A percentile compares a stretch with the other conserved stretches of the same genome.
Evolutionary conservation across 2,113 vertebrate genomes (phyloP).

Genomic region (Pipra filicauda): DNA sequence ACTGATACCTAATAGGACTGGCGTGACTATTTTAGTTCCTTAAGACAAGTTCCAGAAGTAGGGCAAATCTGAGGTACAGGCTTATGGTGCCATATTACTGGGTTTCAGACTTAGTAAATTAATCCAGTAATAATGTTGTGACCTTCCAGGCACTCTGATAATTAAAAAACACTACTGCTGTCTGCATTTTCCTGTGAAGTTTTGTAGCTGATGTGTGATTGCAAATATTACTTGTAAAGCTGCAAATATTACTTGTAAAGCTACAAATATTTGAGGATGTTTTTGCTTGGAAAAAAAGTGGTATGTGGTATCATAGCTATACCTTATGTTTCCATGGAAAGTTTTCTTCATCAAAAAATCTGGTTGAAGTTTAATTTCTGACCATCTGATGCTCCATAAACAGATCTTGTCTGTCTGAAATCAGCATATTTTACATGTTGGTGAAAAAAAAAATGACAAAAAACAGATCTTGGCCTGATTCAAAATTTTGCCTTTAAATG

Average conservation of each 20-base stretch:
- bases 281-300: neutral
- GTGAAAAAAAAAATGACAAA: neutral
- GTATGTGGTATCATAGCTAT: rapidly evolving
- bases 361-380: neutral
- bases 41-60: neutral
- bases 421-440: neutral
- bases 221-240: neutral
- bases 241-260: neutral
- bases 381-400: neutral
- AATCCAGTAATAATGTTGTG: neutral
- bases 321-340: neutral
- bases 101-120: neutral
- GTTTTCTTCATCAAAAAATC: neutral
- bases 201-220: neutral
- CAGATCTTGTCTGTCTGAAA: neutral
- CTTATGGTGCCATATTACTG: neutral
- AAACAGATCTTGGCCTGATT: neutral
- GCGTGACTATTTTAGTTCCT: neutral
- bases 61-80: neutral
- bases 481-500: neutral
- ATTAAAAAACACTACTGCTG: neutral
- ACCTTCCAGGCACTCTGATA: neutral
- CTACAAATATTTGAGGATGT: neutral
- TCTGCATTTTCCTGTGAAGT: neutral
- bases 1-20: neutral